A percentile compares a stretch with the other conserved stretches of the same genome.
Conservation (phyloP, 2,113 vertebrate species). For the Channa argus region DNA sequence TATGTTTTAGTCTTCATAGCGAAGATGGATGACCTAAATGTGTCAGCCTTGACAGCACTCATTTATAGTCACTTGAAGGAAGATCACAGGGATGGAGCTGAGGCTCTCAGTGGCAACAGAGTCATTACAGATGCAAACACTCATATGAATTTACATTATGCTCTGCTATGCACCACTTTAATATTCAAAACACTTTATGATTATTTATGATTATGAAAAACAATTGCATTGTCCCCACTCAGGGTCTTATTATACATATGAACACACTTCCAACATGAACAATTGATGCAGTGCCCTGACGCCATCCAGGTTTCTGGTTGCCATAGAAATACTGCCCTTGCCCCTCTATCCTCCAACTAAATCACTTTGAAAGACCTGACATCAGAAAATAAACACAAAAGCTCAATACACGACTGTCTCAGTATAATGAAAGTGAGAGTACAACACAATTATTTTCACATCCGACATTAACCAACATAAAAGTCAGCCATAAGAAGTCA, state of each 20-base stretch:
- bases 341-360: constrained; percentile 34
- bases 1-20: constrained; percentile 32
- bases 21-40: constrained; percentile 57
- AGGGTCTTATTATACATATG: background rate
- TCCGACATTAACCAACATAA: background rate
- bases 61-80: constrained; percentile 33
- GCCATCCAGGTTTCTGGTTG: constrained; percentile 53
- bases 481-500: background rate
- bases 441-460: background rate
- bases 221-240: background rate
- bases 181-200: constrained; percentile 5
- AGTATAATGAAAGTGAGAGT: constrained; percentile 1
- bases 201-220: constrained; percentile 5
- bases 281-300: constrained; percentile 19
- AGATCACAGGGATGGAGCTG: constrained; percentile 26
- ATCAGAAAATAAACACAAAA: constrained; percentile 38
- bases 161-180: constrained; percentile 20
- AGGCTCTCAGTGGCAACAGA: constrained; percentile 16
- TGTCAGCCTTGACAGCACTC: constrained; percentile 55
- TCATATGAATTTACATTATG: background rate
- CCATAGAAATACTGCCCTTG: constrained; percentile 59
- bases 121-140: background rate
- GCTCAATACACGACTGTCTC: background rate
- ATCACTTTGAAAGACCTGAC: constrained; percentile 39
- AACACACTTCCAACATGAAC: background rate